phyloP scores from a whole-genome alignment of 35 echinoderm and acorn worm genomes.

The Hemicentrotus pulcherrimus region DNA sequence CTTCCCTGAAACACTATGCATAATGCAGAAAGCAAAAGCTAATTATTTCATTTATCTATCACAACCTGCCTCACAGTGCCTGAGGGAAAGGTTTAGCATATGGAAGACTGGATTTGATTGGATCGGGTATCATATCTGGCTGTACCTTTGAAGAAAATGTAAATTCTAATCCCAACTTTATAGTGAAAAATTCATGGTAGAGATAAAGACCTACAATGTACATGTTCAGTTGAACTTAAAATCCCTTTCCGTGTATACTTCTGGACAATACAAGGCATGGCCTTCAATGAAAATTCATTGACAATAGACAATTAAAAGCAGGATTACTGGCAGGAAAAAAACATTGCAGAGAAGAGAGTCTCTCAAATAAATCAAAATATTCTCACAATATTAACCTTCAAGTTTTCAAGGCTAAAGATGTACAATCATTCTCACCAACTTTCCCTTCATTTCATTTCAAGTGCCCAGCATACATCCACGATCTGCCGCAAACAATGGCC shows the following conservation, averaged over 20 bases:
- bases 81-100: slow-evolving; percentile 2
- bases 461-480: neutral
- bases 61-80: neutral
- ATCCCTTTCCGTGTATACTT: neutral
- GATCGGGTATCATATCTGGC: neutral
- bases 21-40: neutral
- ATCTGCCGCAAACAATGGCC: neutral
- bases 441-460: neutral
- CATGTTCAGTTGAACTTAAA: no score
- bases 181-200: neutral
- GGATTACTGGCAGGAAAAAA: neutral
- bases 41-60: neutral
- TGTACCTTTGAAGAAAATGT: neutral
- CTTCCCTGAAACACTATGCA: neutral
- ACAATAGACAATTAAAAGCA: neutral
- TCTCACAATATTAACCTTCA: neutral
- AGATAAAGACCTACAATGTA: neutral
- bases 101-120: neutral
- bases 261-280: neutral
- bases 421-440: neutral
- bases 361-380: neutral
- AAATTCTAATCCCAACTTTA: neutral
- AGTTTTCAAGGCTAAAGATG: neutral
- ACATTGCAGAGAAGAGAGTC: neutral
- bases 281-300: neutral